Evolutionary conservation across 2,797 vertebrate species (phyloP).

Genomic region (Iguana delicatissima): DNA sequence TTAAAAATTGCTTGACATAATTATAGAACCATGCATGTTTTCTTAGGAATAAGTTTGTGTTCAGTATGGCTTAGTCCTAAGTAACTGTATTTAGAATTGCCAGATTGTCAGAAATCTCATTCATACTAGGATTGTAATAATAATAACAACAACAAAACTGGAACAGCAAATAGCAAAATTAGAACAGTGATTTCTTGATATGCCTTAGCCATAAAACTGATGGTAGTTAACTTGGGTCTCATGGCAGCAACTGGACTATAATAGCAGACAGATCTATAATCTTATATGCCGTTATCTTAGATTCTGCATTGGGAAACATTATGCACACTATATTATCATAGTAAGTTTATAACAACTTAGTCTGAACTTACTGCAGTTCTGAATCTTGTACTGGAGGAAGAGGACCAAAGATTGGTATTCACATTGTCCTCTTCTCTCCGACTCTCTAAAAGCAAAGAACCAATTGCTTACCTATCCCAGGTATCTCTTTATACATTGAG

Average conservation of each 20-base stretch:
- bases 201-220: not conserved
- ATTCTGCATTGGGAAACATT: not conserved
- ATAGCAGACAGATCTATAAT: not conserved
- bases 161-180: not conserved
- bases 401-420: not conserved
- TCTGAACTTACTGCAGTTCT: not conserved
- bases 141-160: too few species aligned
- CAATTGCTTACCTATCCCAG: slow-evolving; percentile 52
- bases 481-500: slow-evolving; percentile 40
- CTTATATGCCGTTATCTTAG: not conserved
- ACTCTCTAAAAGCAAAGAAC: not conserved
- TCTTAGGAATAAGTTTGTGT: not conserved
- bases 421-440: not conserved
- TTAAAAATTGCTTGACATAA: not conserved
- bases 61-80: not conserved
- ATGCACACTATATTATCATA: not conserved
- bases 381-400: too few species aligned
- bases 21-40: not conserved
- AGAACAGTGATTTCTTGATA: not conserved
- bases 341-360: not conserved
- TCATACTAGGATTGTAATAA: too few species aligned
- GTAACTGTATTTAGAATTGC: not conserved
- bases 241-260: not conserved
- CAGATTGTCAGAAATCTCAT: not conserved
- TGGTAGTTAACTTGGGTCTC: not conserved